Conservation (phyloP, 1,140 invertebrate species). For the Pemphigus obesinymphae region DNA sequence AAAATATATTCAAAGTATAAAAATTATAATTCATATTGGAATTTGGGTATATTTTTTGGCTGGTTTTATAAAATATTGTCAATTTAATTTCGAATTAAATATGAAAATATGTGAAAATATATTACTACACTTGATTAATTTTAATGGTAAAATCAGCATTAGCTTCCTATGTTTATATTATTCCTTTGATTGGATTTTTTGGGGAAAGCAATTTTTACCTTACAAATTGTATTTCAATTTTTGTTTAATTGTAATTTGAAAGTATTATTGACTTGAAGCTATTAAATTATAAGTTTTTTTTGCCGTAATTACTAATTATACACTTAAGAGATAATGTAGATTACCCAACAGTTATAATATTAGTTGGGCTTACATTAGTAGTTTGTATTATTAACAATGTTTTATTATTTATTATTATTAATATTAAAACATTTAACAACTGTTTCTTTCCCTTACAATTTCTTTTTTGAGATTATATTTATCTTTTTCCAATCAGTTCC, state of each 20-base stretch:
- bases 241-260: conserved; percentile 16
- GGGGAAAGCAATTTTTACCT: background rate
- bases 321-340: background rate
- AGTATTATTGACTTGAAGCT: conserved; percentile 3
- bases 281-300: conserved; percentile 16
- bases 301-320: conserved; percentile 9
- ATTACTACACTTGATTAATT: background rate
- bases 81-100: background rate
- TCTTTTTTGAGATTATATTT: background rate
- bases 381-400: conserved; percentile 16
- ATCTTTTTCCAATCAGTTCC: background rate
- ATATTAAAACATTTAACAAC: background rate
- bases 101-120: background rate
- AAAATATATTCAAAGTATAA: background rate
- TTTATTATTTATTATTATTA: conserved; percentile 6
- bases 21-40: too few relatives aligned
- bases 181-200: background rate
- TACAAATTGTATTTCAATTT: conserved; percentile 27
- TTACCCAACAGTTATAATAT: conserved; percentile 12
- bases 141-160: background rate
- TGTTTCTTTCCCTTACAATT: background rate
- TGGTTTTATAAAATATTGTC: background rate
- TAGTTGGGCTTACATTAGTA: conserved; percentile 31
- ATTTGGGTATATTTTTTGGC: background rate
- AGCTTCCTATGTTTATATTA: background rate